Evolutionary conservation across 2,797 vertebrate species (phyloP), one percentile per base, ranked within the genome.

Genomic region (Loriculus beryllinus): DNA sequence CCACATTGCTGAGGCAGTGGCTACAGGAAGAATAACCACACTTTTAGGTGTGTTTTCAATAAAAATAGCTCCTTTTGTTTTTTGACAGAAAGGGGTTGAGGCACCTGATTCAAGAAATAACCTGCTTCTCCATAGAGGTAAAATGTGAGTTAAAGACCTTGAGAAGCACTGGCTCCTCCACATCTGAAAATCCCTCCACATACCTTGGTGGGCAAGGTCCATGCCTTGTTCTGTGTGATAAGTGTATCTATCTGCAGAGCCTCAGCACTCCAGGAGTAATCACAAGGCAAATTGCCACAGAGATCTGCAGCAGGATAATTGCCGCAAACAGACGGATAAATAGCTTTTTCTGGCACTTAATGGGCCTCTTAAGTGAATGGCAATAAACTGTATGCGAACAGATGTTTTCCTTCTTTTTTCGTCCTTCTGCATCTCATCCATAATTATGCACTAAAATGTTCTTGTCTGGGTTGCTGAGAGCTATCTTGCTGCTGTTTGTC

Each of bases 371-470:
- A 88, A 91, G 65, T 89, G 86, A 95, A 96, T 0, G 3, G 86
- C 92, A 94, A 91, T 91, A 97, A 95, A 92, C 91, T 94, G 56
- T 57, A 26, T 76, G 69, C 1, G 64, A 91, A 71, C 94, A 96
- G 95, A 95, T 93, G 95, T 95, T 96, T 96, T 95, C 18, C 52
- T 40, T 91, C 79, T 88, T 84, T 89, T 77, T 72, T 85, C 1
- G 1, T 95, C 83, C 80, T 94, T 81, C 92, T 86, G 63, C 83
- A 92, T 94, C 82, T 90, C 80, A 90, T 94, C 71, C 85, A 82
- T 86, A 95, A 96, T 97, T 91, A 93, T 31, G 79, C 85, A 56
- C 72, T 79, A 81, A 96, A 93, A 92, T 76, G 65, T 92, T 94
- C 88, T 82, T 89, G 86, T 92, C 94, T 91, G 76, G 82, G 72